Percentiles rank a stretch among this genome's conserved stretches.
These are phyloP conservation scores for Bombus superbus DNA, from an alignment of 1,140 invertebrate species.

Conservation along the genomic window DNA sequence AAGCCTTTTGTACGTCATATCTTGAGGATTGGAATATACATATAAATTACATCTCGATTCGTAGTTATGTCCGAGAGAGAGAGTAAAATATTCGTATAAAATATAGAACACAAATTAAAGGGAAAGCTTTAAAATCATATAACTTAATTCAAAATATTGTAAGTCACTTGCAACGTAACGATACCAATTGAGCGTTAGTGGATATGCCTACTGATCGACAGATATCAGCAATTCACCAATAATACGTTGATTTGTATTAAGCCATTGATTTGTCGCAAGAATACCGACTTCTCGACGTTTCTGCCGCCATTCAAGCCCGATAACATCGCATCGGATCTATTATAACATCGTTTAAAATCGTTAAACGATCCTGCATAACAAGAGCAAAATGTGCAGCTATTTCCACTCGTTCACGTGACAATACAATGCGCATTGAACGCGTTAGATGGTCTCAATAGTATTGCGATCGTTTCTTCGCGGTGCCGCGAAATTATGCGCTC, in stretches of 20 bases:
- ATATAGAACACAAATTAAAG: no score
- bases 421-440: slow-evolving; percentile 20
- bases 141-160: no score
- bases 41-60: no score
- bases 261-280: slow-evolving; percentile 10
- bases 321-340: neutral
- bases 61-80: no score
- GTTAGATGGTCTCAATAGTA: neutral
- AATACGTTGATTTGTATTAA: neutral
- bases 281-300: neutral
- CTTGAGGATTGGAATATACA: no score
- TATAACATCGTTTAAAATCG: slow-evolving; percentile 8
- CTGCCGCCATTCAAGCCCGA: neutral
- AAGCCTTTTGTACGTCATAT: no score
- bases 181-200: neutral
- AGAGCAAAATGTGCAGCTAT: neutral
- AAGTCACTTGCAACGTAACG: neutral
- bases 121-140: no score
- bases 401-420: slow-evolving; percentile 13
- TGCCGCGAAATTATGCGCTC: slow-evolving; percentile 17
- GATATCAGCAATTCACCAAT: neutral
- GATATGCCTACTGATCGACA: neutral
- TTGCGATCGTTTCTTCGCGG: neutral
- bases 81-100: no score
- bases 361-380: neutral